These are phyloP conservation scores for Archips xylosteana DNA, from an alignment of 2,888 invertebrate species.

Conservation along the genomic window DNA sequence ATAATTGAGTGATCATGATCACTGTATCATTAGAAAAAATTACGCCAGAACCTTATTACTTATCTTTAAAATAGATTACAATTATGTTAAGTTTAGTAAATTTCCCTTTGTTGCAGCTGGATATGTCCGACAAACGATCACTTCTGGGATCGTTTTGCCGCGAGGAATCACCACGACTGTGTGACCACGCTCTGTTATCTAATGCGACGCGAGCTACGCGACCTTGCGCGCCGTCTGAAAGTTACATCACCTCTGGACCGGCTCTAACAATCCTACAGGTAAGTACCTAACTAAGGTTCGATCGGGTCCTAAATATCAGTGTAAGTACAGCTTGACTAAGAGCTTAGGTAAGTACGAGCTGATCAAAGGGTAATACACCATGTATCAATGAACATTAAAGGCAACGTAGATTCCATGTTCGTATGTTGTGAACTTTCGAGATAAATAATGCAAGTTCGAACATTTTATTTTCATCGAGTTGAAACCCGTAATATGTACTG, in stretches of 20 bases:
- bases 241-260: conserved; percentile 91
- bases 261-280: conserved; percentile 91
- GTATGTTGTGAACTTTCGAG: no score
- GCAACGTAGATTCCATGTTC: no score
- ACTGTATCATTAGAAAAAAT: no score
- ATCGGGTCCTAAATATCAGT: no score
- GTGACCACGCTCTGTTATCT: conserved; percentile 90
- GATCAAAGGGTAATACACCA: no score
- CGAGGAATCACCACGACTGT: conserved; percentile 90
- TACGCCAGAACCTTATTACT: no score
- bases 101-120: conserved; percentile 60
- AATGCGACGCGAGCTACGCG: conserved; percentile 90
- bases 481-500: background rate
- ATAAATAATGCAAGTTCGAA: no score
- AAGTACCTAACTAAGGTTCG: conserved; percentile 5
- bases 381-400: no score
- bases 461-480: no score
- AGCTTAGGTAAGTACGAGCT: no score
- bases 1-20: no score
- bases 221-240: conserved; percentile 90
- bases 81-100: background rate
- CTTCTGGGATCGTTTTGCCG: conserved; percentile 91
- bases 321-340: no score
- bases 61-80: background rate
- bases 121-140: conserved; percentile 81